Evolutionary conservation across 53 echinoderm and acorn worm species (phyloP), one percentile per base, ranked within the genome.

Genomic region (Zoroaster sp.): DNA sequence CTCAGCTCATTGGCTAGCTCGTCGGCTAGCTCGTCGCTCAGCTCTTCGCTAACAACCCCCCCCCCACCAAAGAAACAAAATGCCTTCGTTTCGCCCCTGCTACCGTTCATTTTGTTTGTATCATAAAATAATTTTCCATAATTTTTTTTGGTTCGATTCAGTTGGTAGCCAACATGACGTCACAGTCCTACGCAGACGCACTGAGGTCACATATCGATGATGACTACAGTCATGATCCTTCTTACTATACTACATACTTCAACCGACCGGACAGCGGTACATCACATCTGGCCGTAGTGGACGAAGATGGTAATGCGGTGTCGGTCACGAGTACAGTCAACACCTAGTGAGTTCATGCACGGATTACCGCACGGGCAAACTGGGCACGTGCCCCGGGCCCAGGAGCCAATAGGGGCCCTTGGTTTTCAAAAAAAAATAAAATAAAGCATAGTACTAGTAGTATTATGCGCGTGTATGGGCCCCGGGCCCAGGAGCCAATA

Each of bases 321-420:
- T 83, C 99, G 11, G 89, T 89, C 10, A 97, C 96, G 31, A 90
- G 93, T 45, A 94, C 99, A 5, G 73, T 98, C 28, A 98, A 98
- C 74, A 75, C 91, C 2, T 44, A 38, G 99, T 96, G 88, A n/a
- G n/a, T n/a, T n/a, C n/a, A n/a, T n/a, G n/a, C n/a, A n/a, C n/a
- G n/a, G n/a, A n/a, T n/a, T n/a, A n/a, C n/a, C n/a, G n/a, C n/a
- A n/a, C n/a, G n/a, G n/a, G n/a, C n/a, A n/a, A n/a, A n/a, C n/a
- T n/a, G n/a, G n/a, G n/a, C n/a, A n/a, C n/a, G n/a, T n/a, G n/a
- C n/a, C n/a, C n/a, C n/a, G n/a, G n/a, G n/a, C n/a, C n/a, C n/a
- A n/a, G n/a, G n/a, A n/a, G n/a, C n/a, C n/a, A n/a, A n/a, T n/a
- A n/a, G n/a, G n/a, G n/a, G n/a, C n/a, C n/a, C n/a, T n/a, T n/a